Base-by-base conservation (phyloP, 1,140 invertebrate species). In the Delia radicum region DNA sequence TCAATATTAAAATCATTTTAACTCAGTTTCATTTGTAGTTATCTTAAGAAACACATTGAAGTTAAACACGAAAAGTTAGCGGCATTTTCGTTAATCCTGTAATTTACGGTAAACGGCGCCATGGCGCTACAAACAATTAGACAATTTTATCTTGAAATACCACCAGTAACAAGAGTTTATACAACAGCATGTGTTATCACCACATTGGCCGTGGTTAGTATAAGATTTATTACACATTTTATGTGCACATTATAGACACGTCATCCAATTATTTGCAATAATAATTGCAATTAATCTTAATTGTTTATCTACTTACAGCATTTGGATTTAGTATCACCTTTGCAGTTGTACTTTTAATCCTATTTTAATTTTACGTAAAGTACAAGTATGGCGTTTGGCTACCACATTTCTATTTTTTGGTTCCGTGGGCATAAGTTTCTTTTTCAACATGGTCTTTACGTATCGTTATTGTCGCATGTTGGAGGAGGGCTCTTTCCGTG, bases 361-460 rank as follows among this genome's bases (percentile, higher is more conserved):
- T 75, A 95, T 95, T 84, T 88, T 99, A 76, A 98, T 99, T 83
- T 86, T 98, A 74, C 92, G 92, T 86, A 92, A 96, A 81, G 96
- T 93, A 83, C 96, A 99, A 90, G 91, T 98, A 90, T 99, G 98
- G 98, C 90, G 98, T 82, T 87, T 99, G 72, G 86, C 99, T 46
- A 99, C 98, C 67, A 98, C 97, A 84, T 99, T 99, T 88, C 90
- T 99, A 42, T 99, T 98, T 86, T 99, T 99, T 89, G 98, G 98
- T 61, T 95, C 96, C 46, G 91, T 99, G 85, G 97, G 98, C 15
- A 99, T 99, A 87, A 99, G 98, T 88, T 99, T 99, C 85, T 93
- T 99, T 80, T 99, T 99, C 89, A 99, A 99, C 87, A 97, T 99
- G 91, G 97, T 99, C 85, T 99, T 99, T 87, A 98, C 97, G 37